Evolutionary conservation across 64 coral and sea anemone genomes (phyloP), one percentile per base, ranked within the genome.

Genomic region (Actinia tenebrosa): DNA sequence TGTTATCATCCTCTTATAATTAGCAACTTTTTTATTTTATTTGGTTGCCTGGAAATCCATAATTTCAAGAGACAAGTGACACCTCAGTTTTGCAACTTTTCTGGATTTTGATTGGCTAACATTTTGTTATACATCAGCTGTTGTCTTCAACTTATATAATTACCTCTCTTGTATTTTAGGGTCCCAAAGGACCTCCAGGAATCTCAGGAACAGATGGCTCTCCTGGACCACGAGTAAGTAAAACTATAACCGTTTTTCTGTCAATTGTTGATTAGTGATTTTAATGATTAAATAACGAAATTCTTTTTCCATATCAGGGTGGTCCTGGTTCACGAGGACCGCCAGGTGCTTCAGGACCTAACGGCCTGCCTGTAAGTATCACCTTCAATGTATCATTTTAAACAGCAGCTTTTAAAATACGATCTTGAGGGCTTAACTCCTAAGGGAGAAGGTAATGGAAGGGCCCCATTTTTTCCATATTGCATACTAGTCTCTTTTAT

Each of bases 221-320:
- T 75, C 90, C 90, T 14, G 90, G 90, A 42, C 84, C 62, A 5
- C 61, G 90, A 46, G 90, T 92, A 27, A 44, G 90, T 92, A 17
- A 25, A 5, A 20, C 3, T 20, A 69, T 14, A 75, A 2, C 11
- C 2, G 14, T 37, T 43, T 10, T 66, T 6, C n/a, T 7, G 61
- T 20, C 20, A 64, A 20, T 64, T 5, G 6, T 64, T 20, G 18
- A 6, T 64, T 20, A 64, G 17, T 64, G 66, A 5, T 26, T 10
- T 27, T 71, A 11, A 25, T 71, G 4, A 10, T 13, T 0, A 75
- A 10, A 2, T 75, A 26, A 75, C 25, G 7, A 7, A 13, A 37
- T 27, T 75, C 7, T 26, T 42, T 75, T 75, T 3, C 11, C 14
- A 5, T 42, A 8, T 44, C 44, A 91, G 89, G 89, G 89, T 53